Evolutionary conservation across 2,888 invertebrate genomes (phyloP).

Genomic region (Pachymerium ferrugineum): DNA sequence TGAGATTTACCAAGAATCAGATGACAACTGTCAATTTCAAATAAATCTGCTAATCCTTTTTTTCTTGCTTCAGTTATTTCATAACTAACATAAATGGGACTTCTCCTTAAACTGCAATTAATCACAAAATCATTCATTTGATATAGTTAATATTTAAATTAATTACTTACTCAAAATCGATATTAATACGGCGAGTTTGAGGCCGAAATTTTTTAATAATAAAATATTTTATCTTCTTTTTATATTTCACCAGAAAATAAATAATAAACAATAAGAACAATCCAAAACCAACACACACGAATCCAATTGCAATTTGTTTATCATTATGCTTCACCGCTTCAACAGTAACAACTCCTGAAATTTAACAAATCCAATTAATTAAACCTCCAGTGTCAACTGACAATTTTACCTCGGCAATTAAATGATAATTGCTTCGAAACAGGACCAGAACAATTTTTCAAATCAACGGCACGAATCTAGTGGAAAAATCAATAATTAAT

Average conservation of each 20-base stretch:
- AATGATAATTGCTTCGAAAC: not conserved
- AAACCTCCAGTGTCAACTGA: too few relatives aligned
- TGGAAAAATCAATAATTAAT: not conserved
- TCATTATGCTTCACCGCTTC: not conserved
- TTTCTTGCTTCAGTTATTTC: conserved; percentile 32
- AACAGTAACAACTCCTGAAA: not conserved
- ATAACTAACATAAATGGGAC: conserved; percentile 28
- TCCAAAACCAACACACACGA: not conserved
- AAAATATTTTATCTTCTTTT: not conserved
- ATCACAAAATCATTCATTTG: not conserved
- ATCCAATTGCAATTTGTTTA: not conserved
- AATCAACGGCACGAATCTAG: not conserved
- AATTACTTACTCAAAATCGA: not conserved
- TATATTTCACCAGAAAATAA: not conserved
- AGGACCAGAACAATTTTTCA: not conserved
- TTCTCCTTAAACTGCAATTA: not conserved
- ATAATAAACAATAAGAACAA: not conserved
- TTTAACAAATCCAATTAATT: not conserved
- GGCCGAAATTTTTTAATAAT: not conserved
- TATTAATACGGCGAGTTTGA: not conserved
- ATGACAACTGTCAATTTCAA: conserved; percentile 40
- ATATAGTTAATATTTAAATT: not conserved
- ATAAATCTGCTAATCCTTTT: conserved; percentile 33
- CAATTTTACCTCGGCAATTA: not conserved
- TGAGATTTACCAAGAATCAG: conserved; percentile 49